Evolutionary conservation across 1,140 invertebrate genomes (phyloP), one percentile per base, ranked within the genome.

Genomic region (Neodiprion fabricii): DNA sequence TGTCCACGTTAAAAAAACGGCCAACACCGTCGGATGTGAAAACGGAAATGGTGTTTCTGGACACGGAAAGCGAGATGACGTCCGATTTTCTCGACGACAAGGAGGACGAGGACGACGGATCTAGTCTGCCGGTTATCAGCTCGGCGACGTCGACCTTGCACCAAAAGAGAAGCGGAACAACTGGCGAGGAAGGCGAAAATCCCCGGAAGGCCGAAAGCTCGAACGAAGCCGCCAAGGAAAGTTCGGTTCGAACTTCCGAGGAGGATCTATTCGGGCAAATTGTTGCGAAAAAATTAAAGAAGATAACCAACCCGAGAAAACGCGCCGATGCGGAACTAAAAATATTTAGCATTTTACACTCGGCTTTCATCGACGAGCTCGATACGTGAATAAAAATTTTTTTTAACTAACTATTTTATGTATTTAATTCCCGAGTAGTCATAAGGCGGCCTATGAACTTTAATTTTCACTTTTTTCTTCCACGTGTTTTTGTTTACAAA

Each of bases 291-390:
- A 61, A 61, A 61, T 61, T 61, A 61, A 61, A 61, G 53, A 61
- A 61, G n/a, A 61, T 61, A 61, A 61, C 53, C 11, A 61, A 61
- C 53, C 53, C 53, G 53, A 61, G n/a, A 61, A 61, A 61, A 61
- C 53, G 53, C 4, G 53, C 53, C 11, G 53, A 61, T 9, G 53
- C 53, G 5, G 53, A 61, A 7, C n/a, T 61, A 5, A 61, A 61
- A 61, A 61, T 61, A 61, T 61, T 61, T 61, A 61, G 53, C 53
- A 61, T 61, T 17, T 17, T 61, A 17, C 53, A 61, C n/a, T 61
- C 53, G n/a, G 53, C 53, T 12, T 17, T 61, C n/a, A 17, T 61
- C 11, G 53, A 61, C 4, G 53, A 61, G n/a, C n/a, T 61, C 53
- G 53, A 61, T 5, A 14, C 53, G 11, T 61, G 53, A 61, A 40